phyloP scores from a whole-genome alignment of 1,140 invertebrate species.

The Macrosteles quadrilineatus region DNA sequence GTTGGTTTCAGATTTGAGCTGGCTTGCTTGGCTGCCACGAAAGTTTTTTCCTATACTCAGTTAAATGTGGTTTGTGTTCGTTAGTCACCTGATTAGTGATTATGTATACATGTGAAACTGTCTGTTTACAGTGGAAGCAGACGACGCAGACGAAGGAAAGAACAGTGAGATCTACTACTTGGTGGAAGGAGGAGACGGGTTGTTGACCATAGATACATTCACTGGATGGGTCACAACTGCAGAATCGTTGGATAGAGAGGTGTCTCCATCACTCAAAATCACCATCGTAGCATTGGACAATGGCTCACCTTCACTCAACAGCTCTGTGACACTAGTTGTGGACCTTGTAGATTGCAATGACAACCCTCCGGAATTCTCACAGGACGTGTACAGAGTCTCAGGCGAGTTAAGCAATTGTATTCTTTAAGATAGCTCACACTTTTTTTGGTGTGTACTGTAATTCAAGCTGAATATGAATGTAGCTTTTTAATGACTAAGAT shows the following conservation, averaged over 20 bases:
- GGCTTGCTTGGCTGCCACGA: too few species aligned
- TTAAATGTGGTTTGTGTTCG: too few species aligned
- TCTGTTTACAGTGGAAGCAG: slow-evolving; percentile 67
- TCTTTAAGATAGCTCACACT: neutral
- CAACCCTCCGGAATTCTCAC: slow-evolving; percentile 41
- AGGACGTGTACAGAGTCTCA: slow-evolving; percentile 43
- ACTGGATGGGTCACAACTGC: slow-evolving; percentile 83
- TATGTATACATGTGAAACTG: too few species aligned
- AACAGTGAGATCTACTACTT: slow-evolving; percentile 84
- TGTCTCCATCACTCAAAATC: slow-evolving; percentile 64
- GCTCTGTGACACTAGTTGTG: slow-evolving; percentile 73
- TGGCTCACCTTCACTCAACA: slow-evolving; percentile 71
- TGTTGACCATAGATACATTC: slow-evolving; percentile 80
- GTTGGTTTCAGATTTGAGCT: too few species aligned
- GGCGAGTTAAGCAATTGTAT: slow-evolving; percentile 1
- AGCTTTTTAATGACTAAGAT: too few species aligned
- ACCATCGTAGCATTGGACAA: slow-evolving; percentile 77
- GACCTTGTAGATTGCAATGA: slow-evolving; percentile 63
- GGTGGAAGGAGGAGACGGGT: slow-evolving; percentile 56
- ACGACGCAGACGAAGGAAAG: slow-evolving; percentile 76
- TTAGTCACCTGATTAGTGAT: too few species aligned
- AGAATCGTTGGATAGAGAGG: slow-evolving; percentile 77
- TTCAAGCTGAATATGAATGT: too few species aligned
- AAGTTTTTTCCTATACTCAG: too few species aligned
- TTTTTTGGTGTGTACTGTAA: too few species aligned